A percentile compares a stretch with the other conserved stretches of the same genome.
Conservation (phyloP, 2,888 invertebrate species). For the Blastobasis lacticolella region DNA sequence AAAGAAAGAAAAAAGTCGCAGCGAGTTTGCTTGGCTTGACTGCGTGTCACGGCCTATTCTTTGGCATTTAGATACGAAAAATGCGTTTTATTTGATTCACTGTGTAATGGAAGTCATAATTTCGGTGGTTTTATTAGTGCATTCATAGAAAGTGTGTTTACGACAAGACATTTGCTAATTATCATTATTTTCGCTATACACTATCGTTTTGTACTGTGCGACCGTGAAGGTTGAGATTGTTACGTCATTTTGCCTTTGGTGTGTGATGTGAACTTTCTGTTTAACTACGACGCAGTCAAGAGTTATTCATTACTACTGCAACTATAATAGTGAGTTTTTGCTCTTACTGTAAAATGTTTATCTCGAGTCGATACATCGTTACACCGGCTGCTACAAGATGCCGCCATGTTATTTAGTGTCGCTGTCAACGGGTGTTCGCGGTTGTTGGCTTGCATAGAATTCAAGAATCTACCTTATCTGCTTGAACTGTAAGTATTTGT, state of each 20-base stretch:
- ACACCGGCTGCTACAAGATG: constrained; percentile 68
- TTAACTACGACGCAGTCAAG: constrained; percentile 34
- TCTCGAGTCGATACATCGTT: constrained; percentile 38
- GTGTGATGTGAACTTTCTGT: constrained; percentile 57
- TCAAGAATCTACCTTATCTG: constrained; percentile 28
- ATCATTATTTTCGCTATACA: constrained; percentile 45
- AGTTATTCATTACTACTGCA: constrained; percentile 10
- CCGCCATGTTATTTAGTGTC: constrained; percentile 73
- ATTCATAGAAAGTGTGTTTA: constrained; percentile 20
- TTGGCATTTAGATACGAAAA: constrained; percentile 47
- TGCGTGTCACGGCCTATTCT: constrained; percentile 73
- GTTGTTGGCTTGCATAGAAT: constrained; percentile 40
- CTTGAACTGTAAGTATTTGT: neutral
- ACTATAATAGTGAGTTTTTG: constrained; percentile 32
- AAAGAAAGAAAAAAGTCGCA: constrained; percentile 26
- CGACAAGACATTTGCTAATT: constrained; percentile 14
- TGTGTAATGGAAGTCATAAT: no score
- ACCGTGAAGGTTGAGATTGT: constrained; percentile 74
- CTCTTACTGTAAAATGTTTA: constrained; percentile 38
- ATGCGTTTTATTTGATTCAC: constrained; percentile 25
- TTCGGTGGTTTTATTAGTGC: no score
- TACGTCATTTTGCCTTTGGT: constrained; percentile 70
- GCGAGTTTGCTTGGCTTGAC: constrained; percentile 58
- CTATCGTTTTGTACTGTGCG: constrained; percentile 54
- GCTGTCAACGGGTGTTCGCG: constrained; percentile 63